A percentile compares a stretch with the other conserved stretches of the same genome.
These are phyloP conservation scores for Pseudorhombus dupliciocellatus DNA, from an alignment of 2,113 vertebrate species.

Conservation along the genomic window DNA sequence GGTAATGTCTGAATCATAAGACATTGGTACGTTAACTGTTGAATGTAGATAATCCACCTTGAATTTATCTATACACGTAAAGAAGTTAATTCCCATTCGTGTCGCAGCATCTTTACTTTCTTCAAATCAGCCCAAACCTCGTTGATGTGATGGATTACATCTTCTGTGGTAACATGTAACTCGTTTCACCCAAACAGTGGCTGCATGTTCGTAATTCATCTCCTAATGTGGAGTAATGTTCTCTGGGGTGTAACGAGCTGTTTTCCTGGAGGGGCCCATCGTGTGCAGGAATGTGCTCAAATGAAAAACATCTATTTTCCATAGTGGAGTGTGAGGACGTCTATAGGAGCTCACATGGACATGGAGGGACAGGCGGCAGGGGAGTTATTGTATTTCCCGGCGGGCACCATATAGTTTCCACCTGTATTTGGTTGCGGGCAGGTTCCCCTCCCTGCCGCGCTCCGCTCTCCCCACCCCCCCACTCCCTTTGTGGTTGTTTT, in stretches of 20 bases:
- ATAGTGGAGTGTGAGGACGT: constrained; percentile 12
- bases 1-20: no score
- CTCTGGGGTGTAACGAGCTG: constrained; percentile 19
- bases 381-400: not conserved
- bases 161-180: not conserved
- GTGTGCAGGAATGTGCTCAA: constrained; percentile 50
- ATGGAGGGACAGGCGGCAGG: constrained; percentile 11
- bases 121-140: no score
- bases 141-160: no score
- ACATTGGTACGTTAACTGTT: no score
- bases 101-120: no score
- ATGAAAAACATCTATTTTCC: constrained; percentile 57
- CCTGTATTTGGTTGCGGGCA: constrained; percentile 42
- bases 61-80: no score
- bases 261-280: constrained; percentile 35
- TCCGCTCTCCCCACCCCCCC: not conserved
- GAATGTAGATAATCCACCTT: no score
- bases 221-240: constrained; percentile 43
- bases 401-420: constrained; percentile 43
- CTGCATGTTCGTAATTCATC: not conserved
- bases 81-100: no score
- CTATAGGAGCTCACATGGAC: constrained; percentile 32
- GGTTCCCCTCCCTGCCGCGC: constrained; percentile 8
- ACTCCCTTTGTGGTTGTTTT: constrained; percentile 43
- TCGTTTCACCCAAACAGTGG: not conserved